These are phyloP conservation scores for Notarius lentiginosus DNA, from an alignment of 2,113 vertebrate species.

Conservation along the genomic window DNA sequence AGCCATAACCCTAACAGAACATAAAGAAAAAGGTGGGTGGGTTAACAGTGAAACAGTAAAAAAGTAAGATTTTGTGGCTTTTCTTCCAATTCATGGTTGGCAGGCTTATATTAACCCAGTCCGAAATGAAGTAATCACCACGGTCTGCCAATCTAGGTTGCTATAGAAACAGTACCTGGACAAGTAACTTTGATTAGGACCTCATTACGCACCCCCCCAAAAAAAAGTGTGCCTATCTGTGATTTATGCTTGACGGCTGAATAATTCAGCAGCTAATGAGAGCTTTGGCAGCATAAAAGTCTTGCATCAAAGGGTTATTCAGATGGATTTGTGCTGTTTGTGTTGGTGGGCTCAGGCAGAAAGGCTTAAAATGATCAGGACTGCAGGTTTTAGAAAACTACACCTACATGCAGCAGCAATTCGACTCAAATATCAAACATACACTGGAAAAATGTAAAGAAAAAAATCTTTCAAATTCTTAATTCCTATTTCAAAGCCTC, in stretches of 20 bases:
- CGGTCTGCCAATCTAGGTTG: conserved; percentile 53
- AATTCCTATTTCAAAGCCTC: background rate
- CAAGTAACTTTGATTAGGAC: conserved; percentile 52
- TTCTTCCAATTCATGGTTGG: conserved; percentile 60
- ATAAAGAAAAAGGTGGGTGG: conserved; percentile 62
- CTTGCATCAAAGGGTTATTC: conserved; percentile 29
- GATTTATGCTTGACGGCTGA: conserved; percentile 31
- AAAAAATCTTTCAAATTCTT: background rate
- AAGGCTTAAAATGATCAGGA: background rate
- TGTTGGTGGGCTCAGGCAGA: conserved; percentile 25
- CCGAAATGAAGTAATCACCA: conserved; percentile 61
- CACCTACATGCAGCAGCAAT: conserved; percentile 13
- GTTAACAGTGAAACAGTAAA: conserved; percentile 52
- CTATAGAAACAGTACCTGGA: conserved; percentile 65
- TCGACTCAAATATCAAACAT: background rate
- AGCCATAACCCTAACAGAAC: conserved; percentile 58
- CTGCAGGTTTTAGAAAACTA: conserved; percentile 11
- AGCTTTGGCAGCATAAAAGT: conserved; percentile 27
- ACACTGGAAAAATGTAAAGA: background rate
- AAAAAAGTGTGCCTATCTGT: conserved; percentile 22
- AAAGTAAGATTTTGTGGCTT: conserved; percentile 58
- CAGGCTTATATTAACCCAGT: conserved; percentile 66
- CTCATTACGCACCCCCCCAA: conserved; percentile 47
- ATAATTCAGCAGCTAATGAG: conserved; percentile 38
- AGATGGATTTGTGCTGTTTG: conserved; percentile 21